Evolutionary conservation across 2,888 invertebrate species (phyloP), one percentile per base, ranked within the genome.

Genomic region (Holacanthella duospinosa): DNA sequence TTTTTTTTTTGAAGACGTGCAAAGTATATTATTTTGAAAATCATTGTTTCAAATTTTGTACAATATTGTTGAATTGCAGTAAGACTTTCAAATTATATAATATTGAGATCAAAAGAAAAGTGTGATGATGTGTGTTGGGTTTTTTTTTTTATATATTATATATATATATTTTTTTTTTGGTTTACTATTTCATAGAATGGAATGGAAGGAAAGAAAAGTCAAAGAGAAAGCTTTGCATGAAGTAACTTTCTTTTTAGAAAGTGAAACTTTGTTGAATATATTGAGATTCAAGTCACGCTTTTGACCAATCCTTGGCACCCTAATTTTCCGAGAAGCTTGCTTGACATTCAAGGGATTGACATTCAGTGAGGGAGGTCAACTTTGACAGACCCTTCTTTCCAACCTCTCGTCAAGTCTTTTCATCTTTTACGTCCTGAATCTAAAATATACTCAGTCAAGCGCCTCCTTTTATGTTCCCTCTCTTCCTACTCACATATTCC

Each of bases 291-390:
- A 44, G 59, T 62, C 69, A 69, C 69, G 69, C 55, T 58, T 43
- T 62, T 55, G 36, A 9, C 55, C 59, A 62, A 53, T 63, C 67
- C 62, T 65, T 68, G 66, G 68, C 71, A 72, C 70, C 70, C 72
- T 69, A 71, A 72, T 71, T 72, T 71, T 69, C 69, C 64, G 65
- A 67, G 69, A 48, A 59, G 59, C 43, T 55, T 16, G 16, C 70
- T 72, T 72, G 72, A 72, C 72, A 72, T 70, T 71, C 66, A 68
- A 48, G 48, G 70, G 72, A 71, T 72, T 72, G 72, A 72, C 72
- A 71, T 72, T 71, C 71, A 67, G 72, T 65, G 66, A 70, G 72
- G 68, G 71, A 71, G 72, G 72, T 72, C 72, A 72, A 68, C 68
- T 66, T 48, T 72, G 71, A 72, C 72, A 72, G 69, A 67, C 63